phyloP scores from a whole-genome alignment of 2,797 vertebrate species.

The Hemibagrus guttatus region DNA sequence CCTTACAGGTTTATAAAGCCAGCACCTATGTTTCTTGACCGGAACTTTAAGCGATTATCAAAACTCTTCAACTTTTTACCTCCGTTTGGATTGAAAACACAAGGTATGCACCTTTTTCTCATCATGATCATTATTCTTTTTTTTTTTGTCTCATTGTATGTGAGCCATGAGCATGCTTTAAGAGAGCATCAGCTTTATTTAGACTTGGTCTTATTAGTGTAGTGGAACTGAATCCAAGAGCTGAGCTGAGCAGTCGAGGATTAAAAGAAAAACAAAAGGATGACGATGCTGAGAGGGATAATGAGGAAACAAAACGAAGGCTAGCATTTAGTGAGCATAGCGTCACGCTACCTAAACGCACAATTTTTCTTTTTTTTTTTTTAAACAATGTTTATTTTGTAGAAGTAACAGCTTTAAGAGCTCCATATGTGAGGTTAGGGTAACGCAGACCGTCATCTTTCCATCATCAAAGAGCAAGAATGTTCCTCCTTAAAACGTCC shows the following conservation, averaged over 20 bases:
- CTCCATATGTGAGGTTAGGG: constrained; percentile 6
- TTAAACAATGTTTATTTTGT: constrained; percentile 1
- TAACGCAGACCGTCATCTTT: constrained; percentile 16
- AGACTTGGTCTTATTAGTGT: neutral
- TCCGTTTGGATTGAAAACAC: constrained; percentile 90
- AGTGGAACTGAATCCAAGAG: neutral
- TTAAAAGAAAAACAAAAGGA: neutral
- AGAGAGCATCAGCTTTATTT: neutral
- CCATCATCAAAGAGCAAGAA: constrained; percentile 34
- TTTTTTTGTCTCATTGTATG: neutral
- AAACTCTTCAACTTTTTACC: constrained; percentile 83
- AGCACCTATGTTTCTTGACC: constrained; percentile 89
- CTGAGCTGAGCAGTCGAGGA: neutral
- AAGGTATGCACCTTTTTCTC: constrained; percentile 76
- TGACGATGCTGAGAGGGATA: neutral
- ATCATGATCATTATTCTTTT: neutral
- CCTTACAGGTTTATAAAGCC: constrained; percentile 83
- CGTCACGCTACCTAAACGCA: neutral
- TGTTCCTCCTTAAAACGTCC: constrained; percentile 22
- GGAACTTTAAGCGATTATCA: constrained; percentile 83
- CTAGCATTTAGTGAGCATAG: neutral
- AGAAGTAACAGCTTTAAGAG: neutral
- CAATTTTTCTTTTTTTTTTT: neutral
- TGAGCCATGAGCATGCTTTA: neutral
- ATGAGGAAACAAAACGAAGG: neutral